Percentiles rank a stretch among this genome's conserved stretches.
phyloP scores from a whole-genome alignment of 2,888 invertebrate genomes.

The Rotaria sp. region DNA sequence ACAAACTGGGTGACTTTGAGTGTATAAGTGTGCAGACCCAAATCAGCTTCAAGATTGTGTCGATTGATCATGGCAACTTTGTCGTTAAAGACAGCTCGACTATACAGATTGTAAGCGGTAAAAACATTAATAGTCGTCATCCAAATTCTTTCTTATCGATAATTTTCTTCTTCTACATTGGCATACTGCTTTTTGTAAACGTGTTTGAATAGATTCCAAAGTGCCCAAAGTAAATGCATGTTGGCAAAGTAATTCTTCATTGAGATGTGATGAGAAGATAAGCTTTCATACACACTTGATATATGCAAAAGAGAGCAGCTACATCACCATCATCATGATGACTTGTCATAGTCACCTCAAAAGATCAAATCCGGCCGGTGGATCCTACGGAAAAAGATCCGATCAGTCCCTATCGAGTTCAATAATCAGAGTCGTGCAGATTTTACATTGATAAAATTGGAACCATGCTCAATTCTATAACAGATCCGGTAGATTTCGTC shows the following conservation, averaged over 20 bases:
- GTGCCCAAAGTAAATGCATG: background rate
- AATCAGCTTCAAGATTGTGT: slow-evolving; percentile 47
- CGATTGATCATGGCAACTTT: slow-evolving; percentile 12
- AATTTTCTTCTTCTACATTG: background rate
- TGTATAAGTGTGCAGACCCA: slow-evolving; percentile 45
- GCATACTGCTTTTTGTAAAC: background rate
- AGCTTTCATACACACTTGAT: background rate
- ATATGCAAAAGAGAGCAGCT: background rate
- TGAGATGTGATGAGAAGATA: background rate
- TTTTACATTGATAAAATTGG: no score
- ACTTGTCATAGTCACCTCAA: background rate
- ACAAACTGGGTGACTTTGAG: slow-evolving; percentile 46
- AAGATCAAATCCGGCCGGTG: background rate
- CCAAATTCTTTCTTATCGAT: background rate
- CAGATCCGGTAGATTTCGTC: no score
- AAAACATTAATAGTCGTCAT: background rate
- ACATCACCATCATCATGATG: background rate
- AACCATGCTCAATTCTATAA: no score
- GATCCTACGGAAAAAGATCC: background rate
- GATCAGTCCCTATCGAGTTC: no score
- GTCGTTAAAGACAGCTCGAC: background rate
- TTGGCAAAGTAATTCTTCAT: background rate
- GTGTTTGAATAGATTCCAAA: background rate
- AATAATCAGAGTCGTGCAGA: no score
- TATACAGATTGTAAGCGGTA: background rate